Base-by-base conservation (phyloP, 1,140 invertebrate species). In the Myzus persicae region DNA sequence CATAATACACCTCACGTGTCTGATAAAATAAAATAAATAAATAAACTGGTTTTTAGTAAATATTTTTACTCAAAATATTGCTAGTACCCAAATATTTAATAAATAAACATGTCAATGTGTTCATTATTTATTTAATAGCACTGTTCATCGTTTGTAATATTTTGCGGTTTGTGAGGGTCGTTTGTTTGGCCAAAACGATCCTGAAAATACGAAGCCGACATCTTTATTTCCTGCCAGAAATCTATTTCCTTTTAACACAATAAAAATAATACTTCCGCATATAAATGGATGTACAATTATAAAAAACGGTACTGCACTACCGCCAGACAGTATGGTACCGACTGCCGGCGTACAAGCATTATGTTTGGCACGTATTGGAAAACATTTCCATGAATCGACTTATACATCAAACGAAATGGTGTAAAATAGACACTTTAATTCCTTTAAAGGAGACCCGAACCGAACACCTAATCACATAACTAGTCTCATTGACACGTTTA, bases 301-400 rank as follows among this genome's bases (percentile, higher is more conserved):
- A 92, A 51, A 84, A 84, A 84, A 92, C 36, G 9, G 76, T 26
- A 51, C 36, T 6, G 7, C 42, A 9, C 14, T 48, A 24, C 48
- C 14, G 24, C 76, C 20, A 92, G 81, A 92, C 91, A 84, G 40
- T 51, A 3, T 84, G 91, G 91, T 51, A 92, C 91, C 91, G 26
- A 48, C 44, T 11, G 20, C 76, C 18, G 20, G 36, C 18, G 40
- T 38, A 26, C 9, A 26, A 36, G 18, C 76, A 92, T 92, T 92
- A 46, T 92, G 20, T 51, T 31, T 0, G 91, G 24, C 91, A 92
- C 91, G 91, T 84, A 54, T 84, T 92, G 48, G 2, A 40, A 44
- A 84, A 82, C n/a, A 84, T 92, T 92, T 48, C 91, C 54, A 48
- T 51, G 91, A 92, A 92, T 84, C 24, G 91, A 82, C 26, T 42